Base-by-base conservation (phyloP, 2,888 invertebrate genomes). In the Polydrusus pterygomalis region DNA sequence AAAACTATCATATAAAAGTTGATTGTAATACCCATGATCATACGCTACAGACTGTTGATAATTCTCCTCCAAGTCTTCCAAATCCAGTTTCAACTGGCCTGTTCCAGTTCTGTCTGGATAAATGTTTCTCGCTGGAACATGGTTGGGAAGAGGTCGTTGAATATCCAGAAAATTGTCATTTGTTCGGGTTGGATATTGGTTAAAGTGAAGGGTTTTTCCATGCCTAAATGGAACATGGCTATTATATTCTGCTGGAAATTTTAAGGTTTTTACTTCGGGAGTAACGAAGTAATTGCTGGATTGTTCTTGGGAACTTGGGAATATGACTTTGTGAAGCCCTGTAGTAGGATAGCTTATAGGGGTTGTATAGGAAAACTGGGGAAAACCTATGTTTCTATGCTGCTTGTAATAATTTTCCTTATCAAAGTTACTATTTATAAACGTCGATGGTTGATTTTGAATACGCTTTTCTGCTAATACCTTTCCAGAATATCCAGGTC, bases 81-180 rank as follows among this genome's bases (percentile, higher is more conserved):
- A 83, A 82, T 89, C 89, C 74, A 89, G 86, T 81, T 87, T 87
- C 51, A 90, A 82, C 80, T 90, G 87, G 47, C 89, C 90, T 2
- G 89, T 90, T 63, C 89, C 89, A 40, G 89, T 89, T 74, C 90
- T 87, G 80, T 89, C 89, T 3, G 91, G 90, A 79, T 90, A 90
- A 60, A 89, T 87, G 78, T 88, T 87, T n/a, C 82, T 79, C 40
- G 78, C 77, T 5, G 84, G 84, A 56, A 81, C 81, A 77, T 86
- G 84, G 77, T 83, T 82, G 68, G 85, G 84, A 45, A 82, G 78
- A 13, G 84, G 84, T 70, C 80, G 83, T 81, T 84, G 84, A 68
- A 85, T 83, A 77, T 84, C 82, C 75, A 84, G 75, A 67, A 75
- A 78, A 62, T 79, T 70, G 11, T 74, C 63, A 63, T 78, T 69